phyloP scores from a whole-genome alignment of 2,797 vertebrate species.

The Acipenser oxyrinchus region DNA sequence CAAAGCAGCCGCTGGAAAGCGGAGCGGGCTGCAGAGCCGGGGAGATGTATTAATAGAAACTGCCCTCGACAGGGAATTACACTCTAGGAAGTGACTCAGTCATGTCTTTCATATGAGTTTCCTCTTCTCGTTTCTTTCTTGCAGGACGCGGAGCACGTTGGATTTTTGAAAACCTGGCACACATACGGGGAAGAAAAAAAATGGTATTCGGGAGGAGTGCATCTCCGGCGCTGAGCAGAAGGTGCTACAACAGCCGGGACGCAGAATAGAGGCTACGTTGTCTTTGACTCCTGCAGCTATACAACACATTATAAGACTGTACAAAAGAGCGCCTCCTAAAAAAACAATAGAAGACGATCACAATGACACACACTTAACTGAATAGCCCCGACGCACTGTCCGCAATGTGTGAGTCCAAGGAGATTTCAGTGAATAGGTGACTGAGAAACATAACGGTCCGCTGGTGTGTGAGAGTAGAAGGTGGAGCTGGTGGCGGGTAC shows the following conservation, averaged over 20 bases:
- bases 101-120: conserved; percentile 24
- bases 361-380: conserved; percentile 23
- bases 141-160: conserved; percentile 26
- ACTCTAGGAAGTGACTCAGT: conserved; percentile 17
- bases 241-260: conserved; percentile 32
- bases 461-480: conserved; percentile 15
- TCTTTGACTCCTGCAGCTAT: conserved; percentile 18
- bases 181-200: conserved; percentile 17
- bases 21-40: conserved; percentile 10
- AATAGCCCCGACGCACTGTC: conserved; percentile 26
- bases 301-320: conserved; percentile 28
- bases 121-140: conserved; percentile 25
- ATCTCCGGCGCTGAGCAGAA: conserved; percentile 25
- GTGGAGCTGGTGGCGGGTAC: conserved; percentile 29
- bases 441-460: conserved; percentile 15
- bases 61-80: conserved; percentile 41
- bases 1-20: conserved; percentile 28
- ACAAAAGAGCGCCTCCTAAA: conserved; percentile 15
- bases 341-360: conserved; percentile 6
- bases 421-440: not conserved
- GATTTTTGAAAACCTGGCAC: conserved; percentile 27
- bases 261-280: conserved; percentile 23
- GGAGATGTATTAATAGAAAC: conserved; percentile 48
- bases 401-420: conserved; percentile 4
- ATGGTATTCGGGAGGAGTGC: conserved; percentile 10